These are phyloP conservation scores for Delia radicum DNA, from an alignment of 1,140 invertebrate genomes.

Conservation along the genomic window DNA sequence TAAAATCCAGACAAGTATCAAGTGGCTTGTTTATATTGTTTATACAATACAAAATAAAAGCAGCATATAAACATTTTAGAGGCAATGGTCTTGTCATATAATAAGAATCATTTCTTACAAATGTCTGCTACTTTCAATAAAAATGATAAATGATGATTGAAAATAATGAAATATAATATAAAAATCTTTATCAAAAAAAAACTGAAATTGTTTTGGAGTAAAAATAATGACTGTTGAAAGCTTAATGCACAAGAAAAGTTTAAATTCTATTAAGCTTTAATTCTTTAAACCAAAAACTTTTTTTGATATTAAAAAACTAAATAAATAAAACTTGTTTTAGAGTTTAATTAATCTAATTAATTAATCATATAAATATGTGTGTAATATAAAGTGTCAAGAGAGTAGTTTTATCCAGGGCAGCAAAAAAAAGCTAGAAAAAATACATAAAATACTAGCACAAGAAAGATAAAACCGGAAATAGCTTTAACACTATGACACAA, in stretches of 20 bases:
- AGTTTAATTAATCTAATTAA: no score
- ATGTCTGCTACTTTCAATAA: background rate
- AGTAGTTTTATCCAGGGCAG: background rate
- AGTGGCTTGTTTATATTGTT: background rate
- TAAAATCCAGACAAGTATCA: background rate
- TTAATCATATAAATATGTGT: no score
- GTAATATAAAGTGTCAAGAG: background rate
- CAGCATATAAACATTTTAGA: background rate
- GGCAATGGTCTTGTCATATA: background rate
- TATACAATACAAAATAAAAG: background rate
- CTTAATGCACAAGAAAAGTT: no score
- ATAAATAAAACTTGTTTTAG: no score
- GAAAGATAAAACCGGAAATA: background rate
- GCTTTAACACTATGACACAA: background rate
- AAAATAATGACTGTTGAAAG: background rate
- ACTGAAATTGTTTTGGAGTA: background rate
- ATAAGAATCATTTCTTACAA: no score
- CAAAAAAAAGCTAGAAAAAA: background rate
- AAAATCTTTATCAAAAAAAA: background rate
- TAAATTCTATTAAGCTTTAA: no score
- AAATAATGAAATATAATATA: background rate
- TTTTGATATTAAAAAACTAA: no score
- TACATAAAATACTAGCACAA: no score
- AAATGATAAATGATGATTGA: background rate
- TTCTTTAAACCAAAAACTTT: no score